Conservation (phyloP, 2,113 vertebrate genomes). For the Lepidothrix coronata region DNA sequence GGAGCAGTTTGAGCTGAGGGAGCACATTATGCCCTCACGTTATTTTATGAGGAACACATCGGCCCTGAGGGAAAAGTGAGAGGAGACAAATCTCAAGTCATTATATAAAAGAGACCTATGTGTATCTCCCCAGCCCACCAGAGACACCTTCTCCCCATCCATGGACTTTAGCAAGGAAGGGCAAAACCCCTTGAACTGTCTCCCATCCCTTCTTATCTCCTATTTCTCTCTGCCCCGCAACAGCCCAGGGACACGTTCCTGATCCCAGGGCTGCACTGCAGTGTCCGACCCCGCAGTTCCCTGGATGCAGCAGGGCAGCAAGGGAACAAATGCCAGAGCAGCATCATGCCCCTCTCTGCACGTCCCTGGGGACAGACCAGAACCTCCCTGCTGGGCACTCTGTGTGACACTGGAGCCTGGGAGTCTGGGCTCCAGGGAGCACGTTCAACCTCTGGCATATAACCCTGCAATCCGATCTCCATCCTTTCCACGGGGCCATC, state of each 20-base stretch:
- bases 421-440: not conserved
- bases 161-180: rapidly evolving
- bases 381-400: not conserved
- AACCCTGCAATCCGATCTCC: constrained; percentile 3
- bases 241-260: not conserved
- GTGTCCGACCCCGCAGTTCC: not conserved
- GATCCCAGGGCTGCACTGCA: not conserved
- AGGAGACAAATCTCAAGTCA: not conserved
- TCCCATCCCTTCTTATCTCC: not conserved
- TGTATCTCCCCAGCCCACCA: not conserved
- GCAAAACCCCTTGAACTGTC: not conserved
- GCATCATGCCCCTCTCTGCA: not conserved
- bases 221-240: not conserved
- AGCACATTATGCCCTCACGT: not conserved
- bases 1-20: not conserved
- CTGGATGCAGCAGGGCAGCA: not conserved
- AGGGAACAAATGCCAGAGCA: not conserved
- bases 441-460: constrained; percentile 62
- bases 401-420: not conserved
- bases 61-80: not conserved
- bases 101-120: not conserved
- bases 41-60: constrained; percentile 4
- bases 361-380: not conserved
- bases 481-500: not conserved
- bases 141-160: not conserved